These are phyloP conservation scores for Bambusicola thoracicus DNA, from an alignment of 2,113 vertebrate genomes.

Conservation along the genomic window DNA sequence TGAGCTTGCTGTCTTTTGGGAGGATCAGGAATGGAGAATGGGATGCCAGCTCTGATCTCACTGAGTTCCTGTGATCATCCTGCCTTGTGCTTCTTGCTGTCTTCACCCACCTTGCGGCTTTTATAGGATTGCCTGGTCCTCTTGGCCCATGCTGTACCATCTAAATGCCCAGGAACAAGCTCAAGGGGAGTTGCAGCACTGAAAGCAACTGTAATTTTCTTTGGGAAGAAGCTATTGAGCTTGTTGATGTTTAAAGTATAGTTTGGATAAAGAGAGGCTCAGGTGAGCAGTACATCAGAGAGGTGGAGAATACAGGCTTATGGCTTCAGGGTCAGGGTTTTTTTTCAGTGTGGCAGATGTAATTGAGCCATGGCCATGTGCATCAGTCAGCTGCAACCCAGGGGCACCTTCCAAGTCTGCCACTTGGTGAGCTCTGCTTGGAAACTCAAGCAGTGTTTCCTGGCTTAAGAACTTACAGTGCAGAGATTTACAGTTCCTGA, in stretches of 20 bases:
- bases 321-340: background rate
- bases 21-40: background rate
- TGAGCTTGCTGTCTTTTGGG: background rate
- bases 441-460: background rate
- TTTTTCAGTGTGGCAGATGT: background rate
- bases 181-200: background rate
- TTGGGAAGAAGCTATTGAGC: accelerated
- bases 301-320: background rate
- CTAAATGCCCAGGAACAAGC: background rate
- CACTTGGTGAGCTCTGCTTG: background rate
- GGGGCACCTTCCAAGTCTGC: accelerated
- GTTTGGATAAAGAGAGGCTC: background rate
- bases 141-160: accelerated
- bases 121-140: background rate
- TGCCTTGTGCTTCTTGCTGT: background rate
- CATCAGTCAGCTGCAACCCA: accelerated
- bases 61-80: background rate
- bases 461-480: background rate
- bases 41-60: background rate
- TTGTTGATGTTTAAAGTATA: background rate
- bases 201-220: background rate
- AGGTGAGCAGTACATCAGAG: background rate
- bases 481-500: background rate
- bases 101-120: background rate
- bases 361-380: accelerated